Evolutionary conservation across 2,888 invertebrate genomes (phyloP).

Genomic region (Leptogaster cylindrica): DNA sequence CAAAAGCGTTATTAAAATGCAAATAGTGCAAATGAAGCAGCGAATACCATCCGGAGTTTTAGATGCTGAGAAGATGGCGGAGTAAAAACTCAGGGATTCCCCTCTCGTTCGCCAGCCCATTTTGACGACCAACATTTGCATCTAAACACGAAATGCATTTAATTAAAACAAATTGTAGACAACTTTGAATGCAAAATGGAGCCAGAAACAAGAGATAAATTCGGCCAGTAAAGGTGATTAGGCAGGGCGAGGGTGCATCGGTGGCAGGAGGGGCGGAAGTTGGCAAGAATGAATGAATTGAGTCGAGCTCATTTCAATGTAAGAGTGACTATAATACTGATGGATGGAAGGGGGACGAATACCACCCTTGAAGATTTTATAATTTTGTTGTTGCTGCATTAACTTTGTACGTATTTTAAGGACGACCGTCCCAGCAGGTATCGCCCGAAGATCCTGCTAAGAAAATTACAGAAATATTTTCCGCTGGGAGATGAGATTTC

Average conservation of each 20-base stretch:
- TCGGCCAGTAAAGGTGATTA: not conserved
- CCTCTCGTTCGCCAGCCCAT: no score
- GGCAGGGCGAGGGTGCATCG: not conserved
- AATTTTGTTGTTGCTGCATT: constrained; percentile 4
- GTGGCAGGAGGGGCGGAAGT: not conserved
- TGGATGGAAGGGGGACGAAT: not conserved
- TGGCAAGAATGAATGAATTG: constrained; percentile 7
- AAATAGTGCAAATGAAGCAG: constrained; percentile 23
- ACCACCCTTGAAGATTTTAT: constrained; percentile 4
- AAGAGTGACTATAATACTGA: no score
- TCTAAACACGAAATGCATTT: constrained; percentile 37
- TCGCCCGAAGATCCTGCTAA: constrained; percentile 20
- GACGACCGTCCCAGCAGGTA: constrained; percentile 18
- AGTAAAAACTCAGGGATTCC: constrained; percentile 2
- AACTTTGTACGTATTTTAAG: constrained; percentile 30
- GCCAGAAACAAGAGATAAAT: not conserved
- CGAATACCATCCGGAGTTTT: no score
- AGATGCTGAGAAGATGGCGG: no score
- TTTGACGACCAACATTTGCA: constrained; percentile 28
- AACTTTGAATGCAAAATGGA: constrained; percentile 9
- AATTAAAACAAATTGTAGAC: constrained; percentile 33
- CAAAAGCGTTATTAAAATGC: constrained; percentile 1
- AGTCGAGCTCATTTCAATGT: not conserved
- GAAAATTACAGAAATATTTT: constrained; percentile 31
- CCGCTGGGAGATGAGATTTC: constrained; percentile 16